Conservation (phyloP, 2,113 vertebrate genomes). For the Channa argus region DNA sequence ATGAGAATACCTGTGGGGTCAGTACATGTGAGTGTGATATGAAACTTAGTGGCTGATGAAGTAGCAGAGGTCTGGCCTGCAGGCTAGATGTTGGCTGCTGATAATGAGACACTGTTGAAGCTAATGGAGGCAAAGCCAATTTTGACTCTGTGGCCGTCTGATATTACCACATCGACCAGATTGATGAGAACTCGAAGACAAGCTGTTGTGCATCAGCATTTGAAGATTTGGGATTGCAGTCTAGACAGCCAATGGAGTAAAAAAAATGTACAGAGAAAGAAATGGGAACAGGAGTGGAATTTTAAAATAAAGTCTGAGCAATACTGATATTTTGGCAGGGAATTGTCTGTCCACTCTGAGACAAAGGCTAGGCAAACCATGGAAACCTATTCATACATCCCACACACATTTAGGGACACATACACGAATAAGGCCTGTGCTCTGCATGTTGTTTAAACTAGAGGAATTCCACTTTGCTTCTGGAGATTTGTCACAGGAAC, state of each 20-base stretch:
- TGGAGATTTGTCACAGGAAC: constrained; percentile 68
- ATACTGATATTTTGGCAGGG: background rate
- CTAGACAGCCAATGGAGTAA: constrained; percentile 20
- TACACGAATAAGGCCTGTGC: constrained; percentile 17
- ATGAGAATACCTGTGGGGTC: constrained; percentile 27
- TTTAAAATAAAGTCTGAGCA: constrained; percentile 22
- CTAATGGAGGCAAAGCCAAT: constrained; percentile 71
- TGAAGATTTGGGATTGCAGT: constrained; percentile 33
- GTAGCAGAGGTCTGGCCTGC: constrained; percentile 59
- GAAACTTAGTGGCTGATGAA: constrained; percentile 29
- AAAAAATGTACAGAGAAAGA: background rate
- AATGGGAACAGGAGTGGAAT: constrained; percentile 29
- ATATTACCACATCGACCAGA: constrained; percentile 53
- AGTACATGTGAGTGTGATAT: constrained; percentile 1
- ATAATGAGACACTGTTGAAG: constrained; percentile 64
- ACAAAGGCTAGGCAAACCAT: constrained; percentile 6
- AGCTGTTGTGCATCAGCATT: constrained; percentile 43
- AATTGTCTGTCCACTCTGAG: background rate
- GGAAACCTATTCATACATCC: background rate
- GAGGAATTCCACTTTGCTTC: constrained; percentile 47
- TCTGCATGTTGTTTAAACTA: constrained; percentile 14
- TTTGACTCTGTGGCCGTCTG: constrained; percentile 57
- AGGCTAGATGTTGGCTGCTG: constrained; percentile 60
- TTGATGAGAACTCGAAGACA: constrained; percentile 48
- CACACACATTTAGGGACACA: constrained; percentile 5